phyloP scores from a whole-genome alignment of 2,113 vertebrate species.

The Butorides virescens region DNA sequence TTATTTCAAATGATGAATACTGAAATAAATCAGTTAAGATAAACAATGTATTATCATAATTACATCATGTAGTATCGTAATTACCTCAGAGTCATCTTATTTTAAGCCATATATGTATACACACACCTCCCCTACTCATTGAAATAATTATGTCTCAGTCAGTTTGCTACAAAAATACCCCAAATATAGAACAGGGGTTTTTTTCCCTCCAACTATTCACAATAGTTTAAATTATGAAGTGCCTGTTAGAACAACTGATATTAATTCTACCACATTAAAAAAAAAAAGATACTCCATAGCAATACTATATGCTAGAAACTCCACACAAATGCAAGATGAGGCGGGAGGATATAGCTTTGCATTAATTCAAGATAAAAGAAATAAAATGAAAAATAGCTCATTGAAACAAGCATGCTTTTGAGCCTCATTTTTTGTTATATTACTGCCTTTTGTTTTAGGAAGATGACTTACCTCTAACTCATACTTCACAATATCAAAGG shows the following conservation, averaged over 20 bases:
- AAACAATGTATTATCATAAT: background rate
- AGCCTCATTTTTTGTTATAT: background rate
- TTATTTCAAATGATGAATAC: background rate
- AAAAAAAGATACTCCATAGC: background rate
- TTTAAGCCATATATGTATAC: background rate
- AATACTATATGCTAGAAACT: background rate
- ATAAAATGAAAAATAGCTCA: background rate
- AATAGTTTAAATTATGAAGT: background rate
- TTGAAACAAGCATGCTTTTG: background rate
- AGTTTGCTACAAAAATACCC: background rate
- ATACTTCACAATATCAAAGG: conserved; percentile 94
- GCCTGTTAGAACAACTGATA: background rate
- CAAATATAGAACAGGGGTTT: background rate
- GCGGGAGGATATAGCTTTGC: background rate
- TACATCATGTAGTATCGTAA: background rate
- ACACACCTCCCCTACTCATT: background rate
- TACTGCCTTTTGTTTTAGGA: background rate
- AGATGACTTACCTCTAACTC: conserved; percentile 90
- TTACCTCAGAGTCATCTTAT: background rate
- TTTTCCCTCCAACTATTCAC: background rate
- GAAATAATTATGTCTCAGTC: background rate
- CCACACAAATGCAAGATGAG: background rate
- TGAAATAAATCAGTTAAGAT: background rate
- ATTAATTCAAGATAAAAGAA: background rate
- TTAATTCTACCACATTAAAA: background rate